Percentiles rank a stretch among this genome's conserved stretches.
Evolutionary conservation across 2,797 vertebrate species (phyloP).

Genomic region (Agapornis canus): DNA sequence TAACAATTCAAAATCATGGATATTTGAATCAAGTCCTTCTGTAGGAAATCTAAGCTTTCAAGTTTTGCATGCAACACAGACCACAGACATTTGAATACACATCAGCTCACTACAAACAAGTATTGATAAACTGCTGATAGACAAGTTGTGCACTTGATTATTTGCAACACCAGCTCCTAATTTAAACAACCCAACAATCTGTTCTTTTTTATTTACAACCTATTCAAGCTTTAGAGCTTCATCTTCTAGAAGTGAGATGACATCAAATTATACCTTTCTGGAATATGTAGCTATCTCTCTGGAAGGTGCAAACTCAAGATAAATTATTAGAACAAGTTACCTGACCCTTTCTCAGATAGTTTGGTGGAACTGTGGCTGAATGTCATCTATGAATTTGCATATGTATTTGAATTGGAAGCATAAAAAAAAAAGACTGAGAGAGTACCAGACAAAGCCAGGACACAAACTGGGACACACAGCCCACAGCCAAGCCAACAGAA

Average conservation of each 20-base stretch:
- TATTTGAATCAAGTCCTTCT: background rate
- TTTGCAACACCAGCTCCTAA: background rate
- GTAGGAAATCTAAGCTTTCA: background rate
- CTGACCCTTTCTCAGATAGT: background rate
- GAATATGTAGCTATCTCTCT: background rate
- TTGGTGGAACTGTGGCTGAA: background rate
- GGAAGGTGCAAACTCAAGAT: background rate
- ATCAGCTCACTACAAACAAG: background rate
- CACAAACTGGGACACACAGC: background rate
- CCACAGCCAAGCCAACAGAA: background rate
- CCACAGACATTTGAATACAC: background rate
- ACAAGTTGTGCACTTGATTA: background rate
- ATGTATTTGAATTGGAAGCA: background rate
- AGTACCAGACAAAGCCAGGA: constrained; percentile 23
- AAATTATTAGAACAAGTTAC: background rate
- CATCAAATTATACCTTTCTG: background rate
- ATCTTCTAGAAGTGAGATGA: background rate
- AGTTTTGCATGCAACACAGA: background rate
- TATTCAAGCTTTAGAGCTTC: background rate
- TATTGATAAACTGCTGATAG: background rate
- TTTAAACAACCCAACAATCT: background rate
- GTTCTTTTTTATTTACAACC: background rate
- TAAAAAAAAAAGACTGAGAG: background rate
- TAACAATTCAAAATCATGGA: background rate
- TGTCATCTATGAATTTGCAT: background rate